Evolutionary conservation across 2,113 vertebrate genomes (phyloP).

Genomic region (Coturnix japonica): DNA sequence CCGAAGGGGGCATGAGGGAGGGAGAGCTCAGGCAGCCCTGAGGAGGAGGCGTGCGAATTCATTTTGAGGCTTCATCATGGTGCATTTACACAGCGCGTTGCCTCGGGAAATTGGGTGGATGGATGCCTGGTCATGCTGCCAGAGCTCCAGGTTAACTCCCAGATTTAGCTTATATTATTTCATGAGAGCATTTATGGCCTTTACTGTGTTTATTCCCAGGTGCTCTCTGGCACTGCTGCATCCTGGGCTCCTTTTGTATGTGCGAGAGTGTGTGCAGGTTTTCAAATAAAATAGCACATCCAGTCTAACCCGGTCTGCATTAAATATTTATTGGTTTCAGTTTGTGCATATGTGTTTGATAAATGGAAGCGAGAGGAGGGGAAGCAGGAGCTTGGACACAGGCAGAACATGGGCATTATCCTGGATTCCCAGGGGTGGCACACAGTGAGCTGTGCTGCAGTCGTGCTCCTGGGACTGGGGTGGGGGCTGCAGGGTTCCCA

Average conservation of each 20-base stretch:
- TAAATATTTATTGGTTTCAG: slow-evolving; percentile 80
- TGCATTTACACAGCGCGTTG: slow-evolving; percentile 74
- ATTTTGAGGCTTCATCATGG: slow-evolving; percentile 80
- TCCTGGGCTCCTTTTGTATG: slow-evolving; percentile 16
- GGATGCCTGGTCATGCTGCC: slow-evolving; percentile 84
- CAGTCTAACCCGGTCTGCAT: slow-evolving; percentile 55
- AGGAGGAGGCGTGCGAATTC: slow-evolving; percentile 77
- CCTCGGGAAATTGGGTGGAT: slow-evolving; percentile 78
- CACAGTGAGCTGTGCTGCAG: no score
- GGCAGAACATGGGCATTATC: background rate
- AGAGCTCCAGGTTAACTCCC: slow-evolving; percentile 77
- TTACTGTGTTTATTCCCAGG: slow-evolving; percentile 70
- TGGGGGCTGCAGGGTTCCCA: background rate
- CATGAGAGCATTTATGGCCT: slow-evolving; percentile 72
- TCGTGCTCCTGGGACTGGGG: background rate
- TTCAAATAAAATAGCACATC: slow-evolving; percentile 73
- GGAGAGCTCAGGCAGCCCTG: background rate
- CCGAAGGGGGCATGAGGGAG: background rate
- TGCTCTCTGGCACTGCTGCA: slow-evolving; percentile 68
- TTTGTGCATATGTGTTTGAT: slow-evolving; percentile 69
- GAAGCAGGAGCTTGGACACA: background rate
- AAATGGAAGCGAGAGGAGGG: slow-evolving; percentile 33
- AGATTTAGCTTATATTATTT: slow-evolving; percentile 80
- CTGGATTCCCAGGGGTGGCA: background rate
- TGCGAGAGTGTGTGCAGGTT: slow-evolving; percentile 41